Base-by-base conservation (phyloP, 2,888 invertebrate species). In the Cheilosia vernalis region DNA sequence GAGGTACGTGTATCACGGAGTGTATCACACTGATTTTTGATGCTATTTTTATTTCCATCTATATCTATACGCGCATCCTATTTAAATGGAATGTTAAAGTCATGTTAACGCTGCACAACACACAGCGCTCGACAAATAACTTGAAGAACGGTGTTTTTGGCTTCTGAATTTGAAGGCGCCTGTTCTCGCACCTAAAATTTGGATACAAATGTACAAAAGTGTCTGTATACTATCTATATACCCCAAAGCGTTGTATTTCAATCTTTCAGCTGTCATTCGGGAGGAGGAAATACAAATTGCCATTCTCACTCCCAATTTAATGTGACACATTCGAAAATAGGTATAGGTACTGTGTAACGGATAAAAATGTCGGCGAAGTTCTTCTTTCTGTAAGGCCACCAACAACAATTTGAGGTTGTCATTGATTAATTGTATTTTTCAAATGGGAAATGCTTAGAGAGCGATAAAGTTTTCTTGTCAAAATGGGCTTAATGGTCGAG, bases 231-330 rank as follows among this genome's bases (percentile, higher is more conserved):
- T 27, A 9, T 30, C 2, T 9, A 2, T 30, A 9, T 30, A 30
- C 2, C 30, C 30, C 30, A 27, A 55, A 55, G 66, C 42, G 24
- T n/a, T 78, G 82, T 83, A 56, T 78, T 77, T 82, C 82, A 82
- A 82, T 82, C 77, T 82, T 70, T 82, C 55, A 77, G 30, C 77
- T 70, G 81, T 76, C 81, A 82, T 49, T 47, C 44, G 37, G 37
- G 66, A 63, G 64, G 30, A 10, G 78, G 58, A 79, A 64, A 79
- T 84, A 84, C 79, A 84, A 84, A 84, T 84, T 84, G 79, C 73
- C 51, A 73, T 69, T 79, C 74, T 73, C 78, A 72, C 78, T 72
- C 47, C 33, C 66, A 27, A 66, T 82, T 72, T 78, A 66, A 74
- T 79, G 79, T 84, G 79, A 79, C 83, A 78, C 67, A 69, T 69